Evolutionary conservation across 2,113 vertebrate genomes (phyloP), one percentile per base, ranked within the genome.

Genomic region (Formicarius rufipectus): DNA sequence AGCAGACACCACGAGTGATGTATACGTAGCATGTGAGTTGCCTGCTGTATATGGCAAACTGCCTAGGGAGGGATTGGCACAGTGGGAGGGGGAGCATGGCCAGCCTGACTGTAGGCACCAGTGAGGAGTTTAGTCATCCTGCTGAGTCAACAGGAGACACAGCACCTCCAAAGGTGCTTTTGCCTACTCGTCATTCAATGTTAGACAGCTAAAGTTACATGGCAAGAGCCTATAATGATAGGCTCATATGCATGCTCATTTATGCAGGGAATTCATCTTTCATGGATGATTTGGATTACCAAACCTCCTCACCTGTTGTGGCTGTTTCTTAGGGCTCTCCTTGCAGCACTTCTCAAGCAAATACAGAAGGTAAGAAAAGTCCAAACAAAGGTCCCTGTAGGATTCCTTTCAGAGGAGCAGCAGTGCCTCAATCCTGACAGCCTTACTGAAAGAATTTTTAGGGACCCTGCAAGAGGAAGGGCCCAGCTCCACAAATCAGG

Each of bases 71-170:
- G 69, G 66, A 72, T 62, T 79, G 85, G 81, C 87, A 79, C 62
- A 53, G 95, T 68, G 58, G 71, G 90, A 93, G 74, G 67, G 73
- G 71, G 17, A 95, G 66, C 39, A 31, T 9, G 31, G 33, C 62
- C 60, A 78, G 77, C 78, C 81, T 89, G 73, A 53, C 39, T 84
- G 74, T 31, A 82, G 84, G 81, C 84, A 89, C 52, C 69, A 64
- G 78, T 4, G 33, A 47, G 72, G 84, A 58, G 39, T 52, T 95
- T 95, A 93, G 83, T 93, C 89, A 92, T 81, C 79, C 86, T 81
- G 88, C 90, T 93, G 89, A 92, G 86, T 93, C 89, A 93, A 16
- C 39, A 39, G 42, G 80, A 95, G 59, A 67, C 64, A 77, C 85
- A 63, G 58, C 68, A 60, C 59, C 91, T 95, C 83, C 71, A 81